phyloP scores from a whole-genome alignment of 1,140 invertebrate species.

The Saccostrea echinata region DNA sequence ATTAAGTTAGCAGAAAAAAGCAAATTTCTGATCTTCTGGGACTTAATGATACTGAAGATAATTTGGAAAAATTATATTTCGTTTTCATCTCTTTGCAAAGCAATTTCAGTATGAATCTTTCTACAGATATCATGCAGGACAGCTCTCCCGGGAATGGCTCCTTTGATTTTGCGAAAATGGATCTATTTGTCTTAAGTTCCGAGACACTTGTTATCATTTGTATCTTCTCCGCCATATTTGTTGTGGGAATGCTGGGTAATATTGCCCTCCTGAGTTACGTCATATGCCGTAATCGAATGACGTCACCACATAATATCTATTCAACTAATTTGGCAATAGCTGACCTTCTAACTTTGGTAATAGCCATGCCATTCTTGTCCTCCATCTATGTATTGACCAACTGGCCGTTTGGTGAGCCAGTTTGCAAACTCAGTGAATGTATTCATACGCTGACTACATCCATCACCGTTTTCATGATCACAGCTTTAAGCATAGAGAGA shows the following conservation, averaged over 20 bases:
- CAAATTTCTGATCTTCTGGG: neutral
- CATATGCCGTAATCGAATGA: slow-evolving; percentile 63
- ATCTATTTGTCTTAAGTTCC: slow-evolving; percentile 6
- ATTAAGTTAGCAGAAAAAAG: neutral
- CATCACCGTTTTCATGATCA: slow-evolving; percentile 92
- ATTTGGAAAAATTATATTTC: slow-evolving; percentile 1
- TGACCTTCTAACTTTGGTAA: slow-evolving; percentile 89
- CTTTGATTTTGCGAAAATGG: neutral
- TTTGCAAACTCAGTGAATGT: slow-evolving; percentile 82
- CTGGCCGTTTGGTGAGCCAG: slow-evolving; percentile 89
- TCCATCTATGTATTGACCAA: slow-evolving; percentile 91
- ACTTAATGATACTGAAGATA: neutral
- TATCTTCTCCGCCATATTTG: slow-evolving; percentile 91
- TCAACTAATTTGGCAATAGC: slow-evolving; percentile 89
- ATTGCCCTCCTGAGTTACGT: slow-evolving; percentile 86
- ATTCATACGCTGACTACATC: slow-evolving; percentile 84
- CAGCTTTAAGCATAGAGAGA: slow-evolving; percentile 91
- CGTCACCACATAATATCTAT: slow-evolving; percentile 93
- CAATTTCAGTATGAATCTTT: neutral
- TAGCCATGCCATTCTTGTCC: slow-evolving; percentile 89
- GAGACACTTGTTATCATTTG: slow-evolving; percentile 82
- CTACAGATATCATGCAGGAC: neutral
- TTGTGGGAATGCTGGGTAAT: slow-evolving; percentile 92
- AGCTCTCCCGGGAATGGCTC: neutral
- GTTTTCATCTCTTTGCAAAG: neutral